Evolutionary conservation across 2,113 vertebrate species (phyloP), one percentile per base, ranked within the genome.

Genomic region (Saguinus imperator): DNA sequence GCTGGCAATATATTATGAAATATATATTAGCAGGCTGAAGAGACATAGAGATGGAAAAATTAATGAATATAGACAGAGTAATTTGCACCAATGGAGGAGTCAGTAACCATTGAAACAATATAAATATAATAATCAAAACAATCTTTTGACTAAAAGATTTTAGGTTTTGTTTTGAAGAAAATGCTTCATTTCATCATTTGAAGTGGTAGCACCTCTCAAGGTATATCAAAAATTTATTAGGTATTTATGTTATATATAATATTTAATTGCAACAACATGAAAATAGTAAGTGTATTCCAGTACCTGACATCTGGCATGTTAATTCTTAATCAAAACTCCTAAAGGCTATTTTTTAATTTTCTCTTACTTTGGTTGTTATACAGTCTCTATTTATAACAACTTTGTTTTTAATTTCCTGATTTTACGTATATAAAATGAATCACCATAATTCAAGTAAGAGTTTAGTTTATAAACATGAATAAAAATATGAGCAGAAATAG

Each of bases 401-500:
- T 64, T 80, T 64, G 20, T 45, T 86, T 80, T 37, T 58, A 68
- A 83, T 89, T 91, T 82, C 50, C 13, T 70, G 21, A 86, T 58
- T 96, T 40, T 52, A 75, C 4, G n/a, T 66, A 87, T 29, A 95
- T 91, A 48, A 94, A 91, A 80, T 93, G 23, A 94, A 58, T 58
- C 35, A 85, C 43, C 45, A 87, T 12, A 61, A 80, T 52, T 37
- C 52, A 87, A 82, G 25, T 40, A 45, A 86, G 93, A 91, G 14
- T 85, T 85, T 20, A 55, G 8, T 58, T 29, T 94, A 29, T 32
- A 88, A 81, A 61, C 23, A 20, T 37, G 58, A 83, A 84, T 64
- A 77, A 37, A 85, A 93, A 32, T 45, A 50, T n/a, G 25, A 89
- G 64, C 27, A 87, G 55, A 88, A 89, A 50, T 76, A 87, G 32